Conservation (phyloP, 2,113 vertebrate genomes). For the Microcebus jonahi region DNA sequence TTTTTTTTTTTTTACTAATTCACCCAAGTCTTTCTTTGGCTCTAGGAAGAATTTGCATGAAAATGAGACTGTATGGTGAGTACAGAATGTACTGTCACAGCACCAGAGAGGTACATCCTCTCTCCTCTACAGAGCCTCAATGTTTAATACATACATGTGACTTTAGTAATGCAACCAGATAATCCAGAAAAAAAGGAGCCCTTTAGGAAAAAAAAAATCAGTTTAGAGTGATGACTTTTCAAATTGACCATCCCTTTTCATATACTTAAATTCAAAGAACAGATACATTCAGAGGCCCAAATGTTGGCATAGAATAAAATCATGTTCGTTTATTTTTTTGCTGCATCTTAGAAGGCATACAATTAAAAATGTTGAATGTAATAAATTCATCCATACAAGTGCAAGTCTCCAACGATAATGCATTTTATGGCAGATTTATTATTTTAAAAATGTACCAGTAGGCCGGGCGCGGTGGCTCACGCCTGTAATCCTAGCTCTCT, state of each 20-base stretch:
- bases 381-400: slow-evolving; percentile 92
- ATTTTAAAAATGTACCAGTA: slow-evolving; percentile 93
- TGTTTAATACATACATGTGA: slow-evolving; percentile 67
- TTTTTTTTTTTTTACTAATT: slow-evolving; percentile 49
- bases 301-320: slow-evolving; percentile 91
- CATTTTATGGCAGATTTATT: slow-evolving; percentile 89
- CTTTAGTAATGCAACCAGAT: slow-evolving; percentile 74
- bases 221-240: slow-evolving; percentile 76
- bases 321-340: slow-evolving; percentile 91
- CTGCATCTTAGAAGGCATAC: slow-evolving; percentile 90
- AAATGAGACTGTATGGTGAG: slow-evolving; percentile 73
- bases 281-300: slow-evolving; percentile 86
- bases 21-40: slow-evolving; percentile 71
- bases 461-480: too few relatives aligned
- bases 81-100: slow-evolving; percentile 68
- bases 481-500: too few relatives aligned
- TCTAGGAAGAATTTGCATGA: slow-evolving; percentile 79
- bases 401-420: slow-evolving; percentile 88
- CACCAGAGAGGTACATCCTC: slow-evolving; percentile 65
- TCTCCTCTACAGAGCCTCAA: slow-evolving; percentile 63
- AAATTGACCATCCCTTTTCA: slow-evolving; percentile 77
- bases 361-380: slow-evolving; percentile 90
- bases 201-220: slow-evolving; percentile 64
- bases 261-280: slow-evolving; percentile 80
- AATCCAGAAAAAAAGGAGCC: slow-evolving; percentile 73